phyloP scores from a whole-genome alignment of 2,797 vertebrate species.

The Sebastes baramenuke region DNA sequence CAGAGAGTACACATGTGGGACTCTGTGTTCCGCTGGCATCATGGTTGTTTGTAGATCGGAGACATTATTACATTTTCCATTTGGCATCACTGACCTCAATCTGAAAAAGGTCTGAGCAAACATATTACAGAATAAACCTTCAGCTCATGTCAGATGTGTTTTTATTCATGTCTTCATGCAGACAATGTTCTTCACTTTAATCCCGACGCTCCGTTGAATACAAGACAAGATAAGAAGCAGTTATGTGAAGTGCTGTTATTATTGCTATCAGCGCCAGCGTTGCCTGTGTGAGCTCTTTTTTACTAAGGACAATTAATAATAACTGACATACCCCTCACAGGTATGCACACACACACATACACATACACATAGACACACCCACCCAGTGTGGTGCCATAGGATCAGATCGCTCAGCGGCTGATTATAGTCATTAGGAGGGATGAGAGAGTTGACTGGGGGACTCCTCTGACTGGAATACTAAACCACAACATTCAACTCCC shows the following conservation, averaged over 20 bases:
- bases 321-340: conserved; percentile 16
- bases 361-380: conserved; percentile 11
- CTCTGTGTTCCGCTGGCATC: not conserved
- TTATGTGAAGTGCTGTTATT: conserved; percentile 17
- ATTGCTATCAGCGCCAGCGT: not conserved
- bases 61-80: conserved; percentile 24
- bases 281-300: not conserved
- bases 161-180: not conserved
- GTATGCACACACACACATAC: not conserved
- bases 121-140: conserved; percentile 7
- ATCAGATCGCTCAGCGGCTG: conserved; percentile 47
- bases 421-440: conserved; percentile 62
- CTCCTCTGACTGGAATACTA: conserved; percentile 42
- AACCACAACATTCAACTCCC: conserved; percentile 31
- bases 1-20: not conserved
- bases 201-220: not conserved
- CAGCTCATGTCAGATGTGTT: not conserved
- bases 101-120: not conserved
- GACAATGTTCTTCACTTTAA: conserved; percentile 3
- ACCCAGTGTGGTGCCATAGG: conserved; percentile 26
- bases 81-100: conserved; percentile 9
- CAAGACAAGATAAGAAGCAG: not conserved
- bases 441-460: conserved; percentile 31
- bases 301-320: conserved; percentile 30
- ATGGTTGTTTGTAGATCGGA: conserved; percentile 15